phyloP scores from a whole-genome alignment of 2,888 invertebrate genomes.

The Toxonevra muliebris region DNA sequence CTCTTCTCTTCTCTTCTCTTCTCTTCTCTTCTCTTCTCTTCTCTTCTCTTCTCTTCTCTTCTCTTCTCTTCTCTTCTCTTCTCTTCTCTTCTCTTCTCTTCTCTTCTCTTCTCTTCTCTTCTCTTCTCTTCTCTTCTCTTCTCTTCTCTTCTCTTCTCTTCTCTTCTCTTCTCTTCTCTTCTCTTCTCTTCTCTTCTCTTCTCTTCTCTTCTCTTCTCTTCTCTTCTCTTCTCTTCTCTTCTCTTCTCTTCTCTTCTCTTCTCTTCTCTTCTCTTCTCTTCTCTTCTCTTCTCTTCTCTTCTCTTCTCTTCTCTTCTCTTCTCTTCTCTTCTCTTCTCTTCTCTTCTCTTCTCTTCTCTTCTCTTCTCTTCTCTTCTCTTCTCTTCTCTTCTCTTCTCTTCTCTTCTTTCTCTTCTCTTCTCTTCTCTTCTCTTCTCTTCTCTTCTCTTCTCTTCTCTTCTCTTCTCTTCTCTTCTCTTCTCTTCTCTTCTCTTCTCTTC shows the following conservation, averaged over 20 bases:
- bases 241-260: not conserved
- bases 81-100: too few relatives aligned
- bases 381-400: not conserved
- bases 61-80: too few relatives aligned
- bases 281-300: not conserved
- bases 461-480: not conserved
- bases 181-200: not conserved
- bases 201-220: not conserved
- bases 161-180: not conserved
- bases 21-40: too few relatives aligned
- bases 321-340: not conserved
- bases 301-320: not conserved
- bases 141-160: not conserved
- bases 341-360: not conserved
- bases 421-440: not conserved
- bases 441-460: constrained; percentile 3
- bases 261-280: not conserved
- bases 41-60: too few relatives aligned
- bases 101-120: too few relatives aligned
- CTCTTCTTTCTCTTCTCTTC: not conserved
- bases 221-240: not conserved
- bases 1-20: too few relatives aligned
- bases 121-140: too few relatives aligned
- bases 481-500: not conserved
- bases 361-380: not conserved